Percentiles rank a stretch among this genome's conserved stretches.
phyloP scores from a whole-genome alignment of 2,113 vertebrate species.

The Cephalopterus ornatus region DNA sequence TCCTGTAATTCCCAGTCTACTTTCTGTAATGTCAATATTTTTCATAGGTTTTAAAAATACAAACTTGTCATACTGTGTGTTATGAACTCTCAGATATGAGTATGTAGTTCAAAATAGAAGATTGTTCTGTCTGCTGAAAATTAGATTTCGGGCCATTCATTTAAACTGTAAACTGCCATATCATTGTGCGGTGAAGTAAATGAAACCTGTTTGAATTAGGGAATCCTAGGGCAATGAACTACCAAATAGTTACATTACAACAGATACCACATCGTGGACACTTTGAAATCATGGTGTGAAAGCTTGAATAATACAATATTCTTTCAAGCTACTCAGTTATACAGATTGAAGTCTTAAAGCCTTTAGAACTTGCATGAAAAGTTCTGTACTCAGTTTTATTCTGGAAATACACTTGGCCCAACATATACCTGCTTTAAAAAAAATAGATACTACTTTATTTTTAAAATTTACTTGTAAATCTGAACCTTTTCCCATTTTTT shows the following conservation, averaged over 20 bases:
- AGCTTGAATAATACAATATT: not conserved
- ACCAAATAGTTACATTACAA: not conserved
- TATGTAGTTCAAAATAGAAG: not conserved
- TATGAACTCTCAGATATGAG: not conserved
- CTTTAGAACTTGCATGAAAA: not conserved
- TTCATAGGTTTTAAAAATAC: not conserved
- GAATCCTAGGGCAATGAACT: not conserved
- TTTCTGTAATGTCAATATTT: not conserved
- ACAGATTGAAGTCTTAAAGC: not conserved
- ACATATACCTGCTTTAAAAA: not conserved
- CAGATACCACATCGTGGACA: not conserved
- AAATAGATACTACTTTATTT: not conserved
- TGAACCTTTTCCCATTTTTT: not conserved
- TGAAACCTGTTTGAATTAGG: not conserved
- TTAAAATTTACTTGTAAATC: not conserved
- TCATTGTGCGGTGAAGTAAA: not conserved
- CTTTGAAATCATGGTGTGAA: not conserved
- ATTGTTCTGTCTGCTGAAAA: not conserved
- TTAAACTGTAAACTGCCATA: not conserved
- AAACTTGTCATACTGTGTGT: not conserved
- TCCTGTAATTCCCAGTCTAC: not conserved
- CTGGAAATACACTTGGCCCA: not conserved
- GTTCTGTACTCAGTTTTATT: not conserved
- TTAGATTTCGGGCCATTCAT: not conserved
- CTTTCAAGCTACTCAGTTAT: not conserved